These are phyloP conservation scores for Nymphalis urticae DNA, from an alignment of 2,888 invertebrate genomes.

Conservation along the genomic window DNA sequence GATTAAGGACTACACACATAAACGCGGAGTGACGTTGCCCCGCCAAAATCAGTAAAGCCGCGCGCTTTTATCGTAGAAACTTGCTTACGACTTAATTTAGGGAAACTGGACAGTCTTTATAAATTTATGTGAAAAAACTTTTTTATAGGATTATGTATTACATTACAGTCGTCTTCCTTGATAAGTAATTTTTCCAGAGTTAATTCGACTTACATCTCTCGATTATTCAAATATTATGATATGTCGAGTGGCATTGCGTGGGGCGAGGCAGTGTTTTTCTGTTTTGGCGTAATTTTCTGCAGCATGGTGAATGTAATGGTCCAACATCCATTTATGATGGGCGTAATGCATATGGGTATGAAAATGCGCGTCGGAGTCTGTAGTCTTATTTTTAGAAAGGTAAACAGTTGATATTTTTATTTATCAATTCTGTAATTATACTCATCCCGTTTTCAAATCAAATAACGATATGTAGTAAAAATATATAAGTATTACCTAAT, in stretches of 20 bases:
- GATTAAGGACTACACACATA: no score
- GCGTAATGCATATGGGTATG: constrained; percentile 90
- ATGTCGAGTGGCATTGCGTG: constrained; percentile 72
- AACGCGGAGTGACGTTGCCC: no score
- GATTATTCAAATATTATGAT: constrained; percentile 83
- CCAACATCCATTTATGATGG: constrained; percentile 86
- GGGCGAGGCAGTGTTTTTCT: constrained; percentile 85
- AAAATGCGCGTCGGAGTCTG: constrained; percentile 90
- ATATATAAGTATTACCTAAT: no score
- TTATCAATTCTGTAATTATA: not conserved
- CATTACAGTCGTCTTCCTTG: no score
- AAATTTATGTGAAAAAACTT: no score
- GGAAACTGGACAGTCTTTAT: no score
- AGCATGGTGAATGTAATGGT: constrained; percentile 84
- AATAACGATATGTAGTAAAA: no score
- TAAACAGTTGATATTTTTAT: constrained; percentile 48
- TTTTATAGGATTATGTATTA: no score
- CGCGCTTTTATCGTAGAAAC: no score
- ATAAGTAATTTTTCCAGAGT: constrained; percentile 60
- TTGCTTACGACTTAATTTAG: no score
- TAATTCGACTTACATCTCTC: constrained; percentile 81
- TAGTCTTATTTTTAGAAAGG: constrained; percentile 93
- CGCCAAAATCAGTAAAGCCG: no score
- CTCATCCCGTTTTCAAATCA: no score
- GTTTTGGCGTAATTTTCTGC: constrained; percentile 84